Conservation (phyloP, 2,888 invertebrate species). For the Cabera pusaria region DNA sequence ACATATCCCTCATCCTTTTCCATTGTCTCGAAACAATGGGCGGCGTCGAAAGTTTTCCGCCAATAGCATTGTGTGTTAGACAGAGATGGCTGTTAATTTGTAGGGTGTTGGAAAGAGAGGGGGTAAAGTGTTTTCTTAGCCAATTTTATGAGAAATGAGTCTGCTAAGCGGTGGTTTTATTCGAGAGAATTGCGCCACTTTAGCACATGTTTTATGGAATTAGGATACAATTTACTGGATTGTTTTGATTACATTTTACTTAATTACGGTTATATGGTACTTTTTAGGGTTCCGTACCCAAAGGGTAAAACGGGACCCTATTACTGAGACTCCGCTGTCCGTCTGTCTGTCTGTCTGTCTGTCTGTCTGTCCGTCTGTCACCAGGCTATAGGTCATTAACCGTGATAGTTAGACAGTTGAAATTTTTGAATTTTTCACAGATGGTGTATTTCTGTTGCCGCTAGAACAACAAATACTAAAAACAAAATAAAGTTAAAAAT, state of each 20-base stretch:
- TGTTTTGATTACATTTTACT: conserved; percentile 20
- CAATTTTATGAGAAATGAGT: conserved; percentile 26
- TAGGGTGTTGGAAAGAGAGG: conserved; percentile 21
- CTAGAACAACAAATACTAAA: no score
- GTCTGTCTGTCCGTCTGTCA: no score
- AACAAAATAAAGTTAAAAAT: no score
- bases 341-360: no score
- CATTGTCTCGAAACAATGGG: conserved; percentile 37
- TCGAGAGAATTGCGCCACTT: conserved; percentile 29
- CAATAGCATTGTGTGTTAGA: conserved; percentile 31
- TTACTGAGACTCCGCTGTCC: no score
- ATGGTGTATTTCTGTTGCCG: no score
- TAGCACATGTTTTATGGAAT: conserved; percentile 29
- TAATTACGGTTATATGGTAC: background rate
- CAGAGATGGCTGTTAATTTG: conserved; percentile 15
- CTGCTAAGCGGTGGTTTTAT: conserved; percentile 30
- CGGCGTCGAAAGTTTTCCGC: conserved; percentile 32
- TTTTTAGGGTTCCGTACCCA: no score
- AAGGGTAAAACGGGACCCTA: no score
- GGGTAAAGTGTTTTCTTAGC: conserved; percentile 12
- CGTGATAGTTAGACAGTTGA: no score
- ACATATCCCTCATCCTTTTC: conserved; percentile 27
- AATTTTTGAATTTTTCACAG: no score
- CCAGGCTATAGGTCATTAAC: no score
- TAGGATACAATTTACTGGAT: conserved; percentile 23